These are phyloP conservation scores for Rhinoraja longicauda DNA, from an alignment of 2,797 vertebrate genomes.

Conservation along the genomic window DNA sequence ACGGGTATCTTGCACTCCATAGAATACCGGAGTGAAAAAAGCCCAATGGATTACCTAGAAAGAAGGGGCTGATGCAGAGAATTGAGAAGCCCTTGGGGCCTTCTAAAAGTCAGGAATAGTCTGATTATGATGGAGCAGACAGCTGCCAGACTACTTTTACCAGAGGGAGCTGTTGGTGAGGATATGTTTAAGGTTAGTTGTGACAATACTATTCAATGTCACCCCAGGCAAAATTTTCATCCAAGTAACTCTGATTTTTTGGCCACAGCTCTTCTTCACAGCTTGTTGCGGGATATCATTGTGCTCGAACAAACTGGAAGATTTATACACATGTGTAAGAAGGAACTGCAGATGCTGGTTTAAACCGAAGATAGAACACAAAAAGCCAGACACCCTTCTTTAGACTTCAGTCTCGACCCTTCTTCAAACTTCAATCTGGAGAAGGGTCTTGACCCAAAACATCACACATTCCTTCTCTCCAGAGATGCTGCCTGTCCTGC, in stretches of 20 bases:
- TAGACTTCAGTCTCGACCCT: too few relatives aligned
- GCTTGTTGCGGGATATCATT: not conserved
- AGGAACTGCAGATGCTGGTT: not conserved
- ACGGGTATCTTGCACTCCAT: too few relatives aligned
- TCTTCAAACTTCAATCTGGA: too few relatives aligned
- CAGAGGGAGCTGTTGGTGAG: not conserved
- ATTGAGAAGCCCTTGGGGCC: not conserved
- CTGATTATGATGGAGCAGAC: conserved; percentile 3
- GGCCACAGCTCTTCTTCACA: not conserved
- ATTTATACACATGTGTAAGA: not conserved
- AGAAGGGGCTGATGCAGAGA: not conserved
- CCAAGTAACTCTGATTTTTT: not conserved
- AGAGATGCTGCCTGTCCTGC: too few relatives aligned
- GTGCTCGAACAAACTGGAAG: not conserved
- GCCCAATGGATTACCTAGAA: not conserved
- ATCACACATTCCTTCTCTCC: too few relatives aligned
- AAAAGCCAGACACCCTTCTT: too few relatives aligned
- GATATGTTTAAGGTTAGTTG: not conserved
- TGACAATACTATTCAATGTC: not conserved
- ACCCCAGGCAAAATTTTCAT: not conserved
- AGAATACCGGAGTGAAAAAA: too few relatives aligned
- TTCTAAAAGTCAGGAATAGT: not conserved
- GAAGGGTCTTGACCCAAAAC: too few relatives aligned
- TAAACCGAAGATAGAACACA: too few relatives aligned
- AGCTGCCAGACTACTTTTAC: not conserved